A percentile compares a stretch with the other conserved stretches of the same genome.
Conservation (phyloP, 2,797 vertebrate species). For the Limnodromus scolopaceus region DNA sequence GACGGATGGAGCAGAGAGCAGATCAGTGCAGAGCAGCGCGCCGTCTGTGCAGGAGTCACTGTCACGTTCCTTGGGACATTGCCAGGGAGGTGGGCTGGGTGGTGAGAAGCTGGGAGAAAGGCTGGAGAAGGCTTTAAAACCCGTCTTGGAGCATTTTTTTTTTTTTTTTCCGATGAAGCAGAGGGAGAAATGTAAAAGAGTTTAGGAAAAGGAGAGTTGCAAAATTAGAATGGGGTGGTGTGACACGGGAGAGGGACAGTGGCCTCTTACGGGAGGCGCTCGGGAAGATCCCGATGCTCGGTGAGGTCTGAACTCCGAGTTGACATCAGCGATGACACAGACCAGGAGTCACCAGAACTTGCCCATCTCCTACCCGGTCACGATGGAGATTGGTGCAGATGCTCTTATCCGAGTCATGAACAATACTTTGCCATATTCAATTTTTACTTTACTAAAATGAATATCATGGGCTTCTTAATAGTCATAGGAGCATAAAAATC, state of each 20-base stretch:
- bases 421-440: conserved; percentile 1
- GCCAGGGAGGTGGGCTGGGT: not conserved
- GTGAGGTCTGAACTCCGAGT: not conserved
- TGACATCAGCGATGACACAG: not conserved
- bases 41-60: not conserved
- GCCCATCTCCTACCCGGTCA: rapidly evolving
- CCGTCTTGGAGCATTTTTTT: not conserved
- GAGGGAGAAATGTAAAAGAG: not conserved
- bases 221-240: not conserved
- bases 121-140: not conserved
- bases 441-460: conserved; percentile 54
- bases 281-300: not conserved
- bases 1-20: not conserved
- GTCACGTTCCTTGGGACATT: not conserved
- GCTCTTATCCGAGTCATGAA: rapidly evolving
- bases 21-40: not conserved
- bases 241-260: not conserved
- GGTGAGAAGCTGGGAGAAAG: not conserved
- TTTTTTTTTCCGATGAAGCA: not conserved
- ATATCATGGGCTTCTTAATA: conserved; percentile 58
- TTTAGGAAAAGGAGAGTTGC: not conserved
- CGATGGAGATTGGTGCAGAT: not conserved
- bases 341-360: not conserved
- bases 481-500: conserved; percentile 62
- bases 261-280: not conserved